These are phyloP conservation scores for Sarcoramphus papa DNA, from an alignment of 2,797 vertebrate genomes.

Conservation along the genomic window DNA sequence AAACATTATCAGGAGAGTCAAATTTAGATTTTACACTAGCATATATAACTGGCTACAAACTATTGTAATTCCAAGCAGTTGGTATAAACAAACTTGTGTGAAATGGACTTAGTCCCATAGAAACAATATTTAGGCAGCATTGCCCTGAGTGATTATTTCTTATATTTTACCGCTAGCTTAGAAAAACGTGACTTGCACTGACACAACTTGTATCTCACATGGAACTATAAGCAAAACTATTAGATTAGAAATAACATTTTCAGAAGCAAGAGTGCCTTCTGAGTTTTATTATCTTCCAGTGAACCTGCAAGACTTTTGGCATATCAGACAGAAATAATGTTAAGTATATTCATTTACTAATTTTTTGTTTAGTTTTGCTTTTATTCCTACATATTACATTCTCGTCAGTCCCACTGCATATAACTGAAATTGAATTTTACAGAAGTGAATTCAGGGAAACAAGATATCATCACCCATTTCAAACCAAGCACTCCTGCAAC, in stretches of 20 bases:
- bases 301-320: not conserved
- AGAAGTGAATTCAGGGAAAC: not conserved
- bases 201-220: not conserved
- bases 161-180: not conserved
- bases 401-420: not conserved
- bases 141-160: not conserved
- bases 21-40: not conserved
- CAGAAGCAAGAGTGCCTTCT: not conserved
- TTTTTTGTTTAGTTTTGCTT: not conserved
- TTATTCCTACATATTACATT: not conserved
- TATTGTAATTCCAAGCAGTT: not conserved
- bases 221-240: not conserved
- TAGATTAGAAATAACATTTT: not conserved
- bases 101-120: not conserved
- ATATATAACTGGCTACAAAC: not conserved
- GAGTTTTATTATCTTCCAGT: not conserved
- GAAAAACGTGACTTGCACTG: not conserved
- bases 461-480: not conserved
- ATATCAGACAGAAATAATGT: not conserved
- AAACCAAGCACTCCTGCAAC: not conserved
- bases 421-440: not conserved
- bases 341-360: not conserved
- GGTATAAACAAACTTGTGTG: not conserved
- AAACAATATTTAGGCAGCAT: not conserved
- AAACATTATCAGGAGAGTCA: not conserved